Conservation (phyloP, 2,888 invertebrate genomes). For the Stenchaetothrips biformis region DNA sequence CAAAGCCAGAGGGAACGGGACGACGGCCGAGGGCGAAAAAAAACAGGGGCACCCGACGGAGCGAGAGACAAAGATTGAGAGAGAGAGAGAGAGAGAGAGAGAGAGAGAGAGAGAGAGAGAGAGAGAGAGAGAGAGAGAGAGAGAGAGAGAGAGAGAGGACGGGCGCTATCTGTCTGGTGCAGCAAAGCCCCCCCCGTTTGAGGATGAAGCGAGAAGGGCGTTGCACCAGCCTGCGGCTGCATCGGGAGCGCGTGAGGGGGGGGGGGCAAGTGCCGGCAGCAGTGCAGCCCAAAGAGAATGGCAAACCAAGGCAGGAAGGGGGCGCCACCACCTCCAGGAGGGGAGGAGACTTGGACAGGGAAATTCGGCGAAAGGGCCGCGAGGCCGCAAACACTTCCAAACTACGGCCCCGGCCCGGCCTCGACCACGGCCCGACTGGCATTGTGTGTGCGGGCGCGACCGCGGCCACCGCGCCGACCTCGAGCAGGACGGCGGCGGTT, state of each 20-base stretch:
- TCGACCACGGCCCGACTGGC: no score
- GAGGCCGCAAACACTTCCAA: background rate
- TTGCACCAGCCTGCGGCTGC: no score
- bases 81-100: slow-evolving; percentile 31
- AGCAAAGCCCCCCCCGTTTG: no score
- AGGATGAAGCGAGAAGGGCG: no score
- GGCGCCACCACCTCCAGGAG: no score
- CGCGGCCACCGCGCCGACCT: background rate
- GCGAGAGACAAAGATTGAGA: slow-evolving; percentile 29
- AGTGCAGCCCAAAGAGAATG: no score
- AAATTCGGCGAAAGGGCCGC: no score
- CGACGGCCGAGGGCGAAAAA: background rate
- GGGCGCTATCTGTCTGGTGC: background rate
- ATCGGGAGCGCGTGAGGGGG: no score
- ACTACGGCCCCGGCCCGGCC: background rate
- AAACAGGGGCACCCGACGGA: background rate
- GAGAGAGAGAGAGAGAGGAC: background rate
- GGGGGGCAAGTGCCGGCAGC: background rate
- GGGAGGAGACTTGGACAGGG: no score
- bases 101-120: slow-evolving; percentile 29
- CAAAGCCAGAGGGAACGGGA: background rate
- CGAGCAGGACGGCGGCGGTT: no score
- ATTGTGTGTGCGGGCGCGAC: no score
- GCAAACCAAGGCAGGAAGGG: no score
- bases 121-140: slow-evolving; percentile 12